A percentile compares a stretch with the other conserved stretches of the same genome.
Evolutionary conservation across 1,140 invertebrate species (phyloP).

Genomic region (Augochlora pura): DNA sequence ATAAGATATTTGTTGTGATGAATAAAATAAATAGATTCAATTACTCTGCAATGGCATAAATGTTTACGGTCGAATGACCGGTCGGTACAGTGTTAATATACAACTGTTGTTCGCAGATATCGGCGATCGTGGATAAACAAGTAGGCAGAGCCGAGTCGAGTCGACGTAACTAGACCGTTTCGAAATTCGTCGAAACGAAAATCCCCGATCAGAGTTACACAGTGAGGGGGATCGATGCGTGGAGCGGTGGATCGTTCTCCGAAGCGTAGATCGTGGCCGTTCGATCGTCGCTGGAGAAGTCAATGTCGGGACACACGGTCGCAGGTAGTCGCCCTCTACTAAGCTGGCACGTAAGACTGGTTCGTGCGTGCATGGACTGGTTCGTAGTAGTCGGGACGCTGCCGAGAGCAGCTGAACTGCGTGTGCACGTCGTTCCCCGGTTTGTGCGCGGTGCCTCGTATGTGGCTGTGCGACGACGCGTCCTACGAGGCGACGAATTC

Average conservation of each 20-base stretch:
- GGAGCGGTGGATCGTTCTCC: conserved; percentile 8
- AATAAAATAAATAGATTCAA: too few relatives aligned
- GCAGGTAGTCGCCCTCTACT: conserved; percentile 51
- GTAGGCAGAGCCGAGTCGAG: too few relatives aligned
- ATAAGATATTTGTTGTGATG: too few relatives aligned
- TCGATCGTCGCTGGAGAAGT: conserved; percentile 32
- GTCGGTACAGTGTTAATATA: too few relatives aligned
- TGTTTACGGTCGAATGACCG: too few relatives aligned
- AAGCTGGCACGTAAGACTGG: conserved; percentile 9
- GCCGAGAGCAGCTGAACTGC: conserved; percentile 54
- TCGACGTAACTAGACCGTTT: too few relatives aligned
- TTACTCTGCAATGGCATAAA: too few relatives aligned
- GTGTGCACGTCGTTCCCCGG: conserved; percentile 36
- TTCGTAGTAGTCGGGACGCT: conserved; percentile 57
- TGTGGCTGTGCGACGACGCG: background rate
- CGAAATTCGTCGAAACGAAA: too few relatives aligned
- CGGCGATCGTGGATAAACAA: too few relatives aligned
- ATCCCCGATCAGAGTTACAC: too few relatives aligned
- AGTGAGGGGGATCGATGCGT: background rate
- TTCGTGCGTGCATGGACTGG: conserved; percentile 36
- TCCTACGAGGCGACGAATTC: too few relatives aligned
- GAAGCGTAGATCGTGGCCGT: conserved; percentile 11
- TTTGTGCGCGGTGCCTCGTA: background rate
- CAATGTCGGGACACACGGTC: conserved; percentile 47
- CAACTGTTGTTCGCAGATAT: too few relatives aligned